Percentiles rank a stretch among this genome's conserved stretches.
phyloP scores from a whole-genome alignment of 2,888 invertebrate genomes.

The Coenonympha glycerion region DNA sequence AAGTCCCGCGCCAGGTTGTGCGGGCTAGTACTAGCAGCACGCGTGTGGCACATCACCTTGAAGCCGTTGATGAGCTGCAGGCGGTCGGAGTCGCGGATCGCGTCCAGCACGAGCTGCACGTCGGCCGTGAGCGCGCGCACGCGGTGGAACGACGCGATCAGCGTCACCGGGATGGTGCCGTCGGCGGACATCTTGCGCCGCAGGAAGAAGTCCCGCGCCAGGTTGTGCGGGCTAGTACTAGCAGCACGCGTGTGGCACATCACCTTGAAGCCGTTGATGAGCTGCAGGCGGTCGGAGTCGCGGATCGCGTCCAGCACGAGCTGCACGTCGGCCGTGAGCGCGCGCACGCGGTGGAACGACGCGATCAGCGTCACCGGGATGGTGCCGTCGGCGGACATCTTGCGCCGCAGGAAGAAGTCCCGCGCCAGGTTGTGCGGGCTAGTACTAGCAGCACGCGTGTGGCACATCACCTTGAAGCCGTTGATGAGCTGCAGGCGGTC shows the following conservation, averaged over 20 bases:
- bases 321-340: conserved; percentile 88
- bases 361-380: conserved; percentile 95
- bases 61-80: conserved; percentile 86
- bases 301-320: conserved; percentile 90
- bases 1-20: conserved; percentile 97
- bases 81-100: conserved; percentile 89
- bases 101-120: conserved; percentile 86
- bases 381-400: conserved; percentile 96
- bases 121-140: conserved; percentile 91
- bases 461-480: conserved; percentile 82
- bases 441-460: too few relatives aligned
- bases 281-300: conserved; percentile 89
- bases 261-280: conserved; percentile 85
- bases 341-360: conserved; percentile 94
- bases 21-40: too few relatives aligned
- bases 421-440: conserved; percentile 95
- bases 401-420: conserved; percentile 96
- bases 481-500: conserved; percentile 87
- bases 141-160: conserved; percentile 97
- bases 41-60: too few relatives aligned
- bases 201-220: conserved; percentile 95
- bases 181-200: conserved; percentile 96
- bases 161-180: conserved; percentile 93
- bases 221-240: conserved; percentile 96
- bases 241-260: too few relatives aligned